Conservation (phyloP, 2,888 invertebrate species). For the Allolobophora icterica region DNA sequence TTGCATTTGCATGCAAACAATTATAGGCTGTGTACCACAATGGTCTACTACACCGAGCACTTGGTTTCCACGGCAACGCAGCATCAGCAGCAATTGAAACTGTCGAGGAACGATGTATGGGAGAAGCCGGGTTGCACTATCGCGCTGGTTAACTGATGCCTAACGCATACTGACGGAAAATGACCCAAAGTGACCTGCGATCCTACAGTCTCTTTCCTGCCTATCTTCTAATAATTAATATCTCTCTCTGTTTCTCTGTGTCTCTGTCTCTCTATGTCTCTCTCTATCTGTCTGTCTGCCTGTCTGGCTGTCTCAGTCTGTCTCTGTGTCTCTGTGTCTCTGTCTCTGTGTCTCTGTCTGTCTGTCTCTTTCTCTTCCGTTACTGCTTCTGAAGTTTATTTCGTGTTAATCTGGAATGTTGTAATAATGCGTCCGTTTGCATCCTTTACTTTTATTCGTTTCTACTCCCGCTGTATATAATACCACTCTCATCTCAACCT, state of each 20-base stretch:
- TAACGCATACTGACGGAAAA: no score
- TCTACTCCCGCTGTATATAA: no score
- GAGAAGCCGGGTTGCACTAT: neutral
- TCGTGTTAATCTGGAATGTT: no score
- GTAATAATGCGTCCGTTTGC: no score
- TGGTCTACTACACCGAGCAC: neutral
- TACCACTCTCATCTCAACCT: no score
- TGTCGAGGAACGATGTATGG: neutral
- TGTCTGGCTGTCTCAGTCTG: neutral
- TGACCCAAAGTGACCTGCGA: neutral
- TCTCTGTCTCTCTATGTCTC: neutral
- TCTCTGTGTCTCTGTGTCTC: neutral
- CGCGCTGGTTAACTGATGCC: neutral
- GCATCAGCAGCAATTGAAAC: conserved; percentile 1
- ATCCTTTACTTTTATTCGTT: no score
- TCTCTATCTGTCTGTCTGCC: neutral
- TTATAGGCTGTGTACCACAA: neutral
- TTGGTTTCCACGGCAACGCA: neutral
- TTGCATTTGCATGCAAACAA: neutral
- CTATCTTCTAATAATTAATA: neutral
- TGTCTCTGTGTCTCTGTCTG: neutral
- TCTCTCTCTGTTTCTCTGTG: neutral
- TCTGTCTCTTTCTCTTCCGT: neutral
- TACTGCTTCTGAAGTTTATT: no score
- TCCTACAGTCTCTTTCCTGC: neutral